Conservation (phyloP, 37 sponge, comb jelly and placozoan species). For the Sycon ciliatum region DNA sequence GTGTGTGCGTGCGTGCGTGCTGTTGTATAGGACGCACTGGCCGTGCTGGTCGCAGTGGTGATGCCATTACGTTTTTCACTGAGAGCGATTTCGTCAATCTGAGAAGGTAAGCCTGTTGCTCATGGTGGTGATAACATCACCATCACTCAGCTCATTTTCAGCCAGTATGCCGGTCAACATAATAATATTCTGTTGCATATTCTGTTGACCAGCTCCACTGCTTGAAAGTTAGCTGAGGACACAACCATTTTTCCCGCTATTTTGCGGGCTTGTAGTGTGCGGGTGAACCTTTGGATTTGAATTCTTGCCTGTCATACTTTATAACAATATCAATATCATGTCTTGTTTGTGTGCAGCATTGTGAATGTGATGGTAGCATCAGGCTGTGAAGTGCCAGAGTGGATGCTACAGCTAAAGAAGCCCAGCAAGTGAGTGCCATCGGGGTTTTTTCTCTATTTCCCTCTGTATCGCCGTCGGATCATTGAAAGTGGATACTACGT, state of each 20-base stretch:
- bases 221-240: no score
- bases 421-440: constrained; percentile 54
- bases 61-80: constrained; percentile 90
- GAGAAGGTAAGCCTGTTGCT: constrained; percentile 45
- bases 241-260: neutral
- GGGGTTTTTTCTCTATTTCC: constrained; percentile 2
- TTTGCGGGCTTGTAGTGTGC: neutral
- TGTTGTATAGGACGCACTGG: constrained; percentile 72
- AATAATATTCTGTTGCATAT: no score
- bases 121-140: no score
- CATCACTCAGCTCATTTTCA: no score
- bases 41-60: constrained; percentile 77
- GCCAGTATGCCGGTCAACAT: no score
- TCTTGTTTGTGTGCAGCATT: constrained; percentile 37
- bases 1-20: no score
- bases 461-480: no score
- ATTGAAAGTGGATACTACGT: no score
- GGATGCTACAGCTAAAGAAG: constrained; percentile 83
- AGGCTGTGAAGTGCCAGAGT: constrained; percentile 78
- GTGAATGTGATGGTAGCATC: constrained; percentile 80
- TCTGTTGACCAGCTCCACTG: no score
- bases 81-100: constrained; percentile 70
- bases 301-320: neutral
- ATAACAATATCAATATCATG: neutral
- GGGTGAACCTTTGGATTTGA: neutral